These are phyloP conservation scores for Trichosurus vulpecula DNA, from an alignment of 2,797 vertebrate species.

Conservation along the genomic window DNA sequence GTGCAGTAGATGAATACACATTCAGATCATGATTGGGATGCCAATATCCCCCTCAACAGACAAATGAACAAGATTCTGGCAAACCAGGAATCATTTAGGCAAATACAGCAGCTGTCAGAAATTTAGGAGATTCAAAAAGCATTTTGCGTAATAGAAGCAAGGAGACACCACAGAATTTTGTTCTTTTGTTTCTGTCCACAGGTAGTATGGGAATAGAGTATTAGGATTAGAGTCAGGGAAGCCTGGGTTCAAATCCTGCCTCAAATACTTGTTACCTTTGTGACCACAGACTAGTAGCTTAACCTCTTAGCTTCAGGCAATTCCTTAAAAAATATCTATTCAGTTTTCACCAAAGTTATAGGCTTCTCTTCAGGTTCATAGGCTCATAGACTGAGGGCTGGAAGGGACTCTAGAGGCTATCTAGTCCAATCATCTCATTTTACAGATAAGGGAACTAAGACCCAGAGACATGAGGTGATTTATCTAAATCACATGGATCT, in stretches of 20 bases:
- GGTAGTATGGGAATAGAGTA: neutral
- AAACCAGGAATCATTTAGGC: neutral
- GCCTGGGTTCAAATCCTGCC: neutral
- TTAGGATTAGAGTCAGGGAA: neutral
- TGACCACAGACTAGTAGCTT: neutral
- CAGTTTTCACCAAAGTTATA: neutral
- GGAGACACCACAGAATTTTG: neutral
- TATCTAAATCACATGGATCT: neutral
- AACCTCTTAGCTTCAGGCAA: neutral
- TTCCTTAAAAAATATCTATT: neutral
- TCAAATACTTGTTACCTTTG: neutral
- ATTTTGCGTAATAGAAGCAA: neutral
- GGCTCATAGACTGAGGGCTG: neutral
- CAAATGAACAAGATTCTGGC: neutral
- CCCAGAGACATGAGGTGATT: neutral
- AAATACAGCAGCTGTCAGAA: slow-evolving; percentile 25
- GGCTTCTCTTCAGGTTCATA: neutral
- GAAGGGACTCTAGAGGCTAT: neutral
- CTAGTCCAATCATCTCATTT: neutral
- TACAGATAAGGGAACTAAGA: neutral
- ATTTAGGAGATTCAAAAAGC: neutral
- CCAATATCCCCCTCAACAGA: neutral
- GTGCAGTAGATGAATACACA: neutral
- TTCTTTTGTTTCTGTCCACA: neutral
- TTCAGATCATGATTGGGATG: neutral